Evolutionary conservation across 2,888 invertebrate species (phyloP).

Genomic region (Lepidocyrtoides sp.): DNA sequence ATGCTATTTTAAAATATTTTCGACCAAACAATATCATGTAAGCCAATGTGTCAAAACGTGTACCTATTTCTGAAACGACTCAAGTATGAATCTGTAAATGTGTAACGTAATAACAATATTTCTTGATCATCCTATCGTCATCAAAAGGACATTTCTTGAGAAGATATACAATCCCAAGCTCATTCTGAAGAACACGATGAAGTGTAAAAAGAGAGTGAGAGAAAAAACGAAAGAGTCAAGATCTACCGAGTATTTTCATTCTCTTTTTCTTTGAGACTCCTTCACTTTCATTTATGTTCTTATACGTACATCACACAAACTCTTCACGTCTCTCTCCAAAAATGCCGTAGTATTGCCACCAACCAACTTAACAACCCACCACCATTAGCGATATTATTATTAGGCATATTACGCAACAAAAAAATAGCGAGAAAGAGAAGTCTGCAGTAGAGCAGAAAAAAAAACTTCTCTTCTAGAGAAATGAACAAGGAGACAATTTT

Average conservation of each 20-base stretch:
- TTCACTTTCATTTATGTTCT: conserved; percentile 64
- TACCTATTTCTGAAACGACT: no score
- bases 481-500: conserved; percentile 58
- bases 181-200: conserved; percentile 41
- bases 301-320: conserved; percentile 37
- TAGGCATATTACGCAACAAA: conserved; percentile 64
- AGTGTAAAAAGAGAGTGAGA: conserved; percentile 16
- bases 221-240: conserved; percentile 52
- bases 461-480: conserved; percentile 28
- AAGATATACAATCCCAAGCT: conserved; percentile 7
- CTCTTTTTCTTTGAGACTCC: conserved; percentile 53
- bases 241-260: conserved; percentile 47
- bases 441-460: conserved; percentile 37
- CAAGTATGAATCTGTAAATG: no score
- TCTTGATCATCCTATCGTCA: conserved; percentile 43
- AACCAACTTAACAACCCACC: not conserved
- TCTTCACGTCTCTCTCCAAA: conserved; percentile 34
- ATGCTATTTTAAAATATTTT: no score
- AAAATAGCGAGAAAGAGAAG: conserved; percentile 32
- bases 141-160: conserved; percentile 20
- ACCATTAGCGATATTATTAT: conserved; percentile 11
- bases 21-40: no score
- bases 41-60: no score
- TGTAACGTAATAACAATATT: no score
- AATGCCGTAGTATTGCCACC: conserved; percentile 20